phyloP scores from a whole-genome alignment of 2,888 invertebrate genomes.

The Chloroclysta siterata region DNA sequence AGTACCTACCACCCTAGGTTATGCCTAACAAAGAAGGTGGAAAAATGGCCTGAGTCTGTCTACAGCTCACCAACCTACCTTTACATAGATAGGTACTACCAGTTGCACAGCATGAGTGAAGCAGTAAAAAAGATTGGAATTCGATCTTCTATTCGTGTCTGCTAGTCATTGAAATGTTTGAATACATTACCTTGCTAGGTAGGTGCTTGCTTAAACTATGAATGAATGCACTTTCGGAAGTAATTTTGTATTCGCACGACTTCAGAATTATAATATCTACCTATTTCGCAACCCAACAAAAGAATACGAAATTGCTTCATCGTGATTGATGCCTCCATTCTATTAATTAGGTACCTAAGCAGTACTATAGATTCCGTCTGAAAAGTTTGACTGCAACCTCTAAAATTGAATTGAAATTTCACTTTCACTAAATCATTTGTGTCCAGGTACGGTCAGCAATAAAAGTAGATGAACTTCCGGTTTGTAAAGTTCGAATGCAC shows the following conservation, averaged over 20 bases:
- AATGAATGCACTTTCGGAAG: slow-evolving; percentile 28
- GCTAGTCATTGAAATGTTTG: slow-evolving; percentile 24
- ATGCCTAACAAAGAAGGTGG: too few species aligned
- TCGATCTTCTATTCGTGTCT: slow-evolving; percentile 23
- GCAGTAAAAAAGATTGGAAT: slow-evolving; percentile 12
- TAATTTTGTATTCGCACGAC: slow-evolving; percentile 46
- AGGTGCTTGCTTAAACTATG: not conserved
- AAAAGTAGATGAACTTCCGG: too few species aligned
- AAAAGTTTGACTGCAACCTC: slow-evolving; percentile 57
- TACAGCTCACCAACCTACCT: not conserved
- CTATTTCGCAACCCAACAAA: slow-evolving; percentile 53
- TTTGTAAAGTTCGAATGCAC: too few species aligned
- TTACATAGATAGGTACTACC: not conserved
- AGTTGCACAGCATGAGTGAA: not conserved
- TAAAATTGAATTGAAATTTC: slow-evolving; percentile 71
- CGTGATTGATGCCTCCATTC: slow-evolving; percentile 71
- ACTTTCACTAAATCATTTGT: slow-evolving; percentile 77
- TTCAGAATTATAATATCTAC: slow-evolving; percentile 40
- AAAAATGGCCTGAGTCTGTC: too few species aligned
- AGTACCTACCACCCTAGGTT: too few species aligned
- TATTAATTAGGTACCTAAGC: slow-evolving; percentile 63
- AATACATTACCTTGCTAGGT: slow-evolving; percentile 11
- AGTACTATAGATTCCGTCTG: slow-evolving; percentile 50
- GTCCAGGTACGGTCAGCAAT: slow-evolving; percentile 34
- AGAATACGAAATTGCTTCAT: slow-evolving; percentile 48